A percentile compares a stretch with the other conserved stretches of the same genome.
Evolutionary conservation across 2,888 invertebrate species (phyloP).

Genomic region (Anarsia innoxiella): DNA sequence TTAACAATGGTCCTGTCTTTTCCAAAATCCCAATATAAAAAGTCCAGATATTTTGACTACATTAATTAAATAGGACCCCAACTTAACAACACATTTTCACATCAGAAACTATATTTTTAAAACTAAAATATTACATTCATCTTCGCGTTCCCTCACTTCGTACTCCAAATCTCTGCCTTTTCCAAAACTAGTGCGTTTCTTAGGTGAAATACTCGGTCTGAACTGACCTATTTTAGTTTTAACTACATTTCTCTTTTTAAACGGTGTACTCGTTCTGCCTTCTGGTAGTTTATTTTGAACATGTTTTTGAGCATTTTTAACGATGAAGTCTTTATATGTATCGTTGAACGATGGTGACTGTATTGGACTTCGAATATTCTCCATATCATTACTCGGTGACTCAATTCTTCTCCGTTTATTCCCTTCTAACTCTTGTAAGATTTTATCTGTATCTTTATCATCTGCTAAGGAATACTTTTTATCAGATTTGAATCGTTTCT

Average conservation of each 20-base stretch:
- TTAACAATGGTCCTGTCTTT: no score
- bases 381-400: conserved; percentile 1
- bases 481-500: neutral
- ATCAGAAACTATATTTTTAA: conserved; percentile 46
- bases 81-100: no score
- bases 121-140: conserved; percentile 59
- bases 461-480: conserved; percentile 21
- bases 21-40: no score
- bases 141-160: conserved; percentile 52
- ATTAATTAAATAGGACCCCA: no score
- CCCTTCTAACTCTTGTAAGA: conserved; percentile 13
- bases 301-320: conserved; percentile 17
- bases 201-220: conserved; percentile 25
- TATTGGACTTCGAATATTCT: neutral
- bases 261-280: neutral
- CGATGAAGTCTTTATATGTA: conserved; percentile 47
- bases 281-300: no score
- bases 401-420: conserved; percentile 8
- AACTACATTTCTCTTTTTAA: conserved; percentile 28
- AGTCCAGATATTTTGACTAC: no score
- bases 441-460: conserved; percentile 13
- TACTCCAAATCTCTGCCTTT: conserved; percentile 35
- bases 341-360: conserved; percentile 43
- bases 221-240: conserved; percentile 51
- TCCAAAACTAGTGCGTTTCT: conserved; percentile 15